Percentiles rank a stretch among this genome's conserved stretches.
Conservation (phyloP, 2,113 vertebrate genomes). For the Meleagris gallopavo region DNA sequence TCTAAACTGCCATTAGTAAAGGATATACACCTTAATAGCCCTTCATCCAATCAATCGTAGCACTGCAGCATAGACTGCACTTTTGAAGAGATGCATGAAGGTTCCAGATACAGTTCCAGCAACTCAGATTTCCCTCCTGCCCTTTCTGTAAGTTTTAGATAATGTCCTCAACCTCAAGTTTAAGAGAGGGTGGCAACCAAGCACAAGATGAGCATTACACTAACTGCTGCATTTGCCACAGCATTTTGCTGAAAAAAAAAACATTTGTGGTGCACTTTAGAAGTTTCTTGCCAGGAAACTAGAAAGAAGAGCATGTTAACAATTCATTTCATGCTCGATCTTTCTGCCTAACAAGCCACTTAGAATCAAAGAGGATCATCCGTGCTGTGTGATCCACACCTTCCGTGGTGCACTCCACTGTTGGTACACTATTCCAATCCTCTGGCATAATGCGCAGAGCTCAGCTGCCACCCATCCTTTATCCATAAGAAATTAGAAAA, state of each 20-base stretch:
- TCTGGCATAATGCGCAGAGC: background rate
- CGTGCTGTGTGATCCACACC: accelerated
- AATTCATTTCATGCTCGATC: background rate
- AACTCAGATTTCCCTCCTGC: background rate
- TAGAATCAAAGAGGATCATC: background rate
- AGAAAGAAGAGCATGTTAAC: background rate
- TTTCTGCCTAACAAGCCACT: background rate
- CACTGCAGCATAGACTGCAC: background rate
- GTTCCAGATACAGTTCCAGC: background rate
- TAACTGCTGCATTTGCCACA: background rate
- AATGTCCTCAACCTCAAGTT: background rate
- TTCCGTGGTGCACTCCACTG: background rate
- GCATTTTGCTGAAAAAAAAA: background rate
- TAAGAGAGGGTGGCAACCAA: background rate
- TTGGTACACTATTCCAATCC: background rate
- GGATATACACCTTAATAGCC: background rate
- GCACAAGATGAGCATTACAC: background rate
- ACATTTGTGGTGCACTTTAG: background rate
- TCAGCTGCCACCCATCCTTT: background rate
- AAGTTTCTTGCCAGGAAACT: background rate
- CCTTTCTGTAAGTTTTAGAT: background rate
- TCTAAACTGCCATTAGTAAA: background rate
- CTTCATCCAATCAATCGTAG: background rate
- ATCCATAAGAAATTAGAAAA: background rate
- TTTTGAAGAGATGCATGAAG: background rate